Evolutionary conservation across 2,888 invertebrate species (phyloP).

Genomic region (Gibbula magus): DNA sequence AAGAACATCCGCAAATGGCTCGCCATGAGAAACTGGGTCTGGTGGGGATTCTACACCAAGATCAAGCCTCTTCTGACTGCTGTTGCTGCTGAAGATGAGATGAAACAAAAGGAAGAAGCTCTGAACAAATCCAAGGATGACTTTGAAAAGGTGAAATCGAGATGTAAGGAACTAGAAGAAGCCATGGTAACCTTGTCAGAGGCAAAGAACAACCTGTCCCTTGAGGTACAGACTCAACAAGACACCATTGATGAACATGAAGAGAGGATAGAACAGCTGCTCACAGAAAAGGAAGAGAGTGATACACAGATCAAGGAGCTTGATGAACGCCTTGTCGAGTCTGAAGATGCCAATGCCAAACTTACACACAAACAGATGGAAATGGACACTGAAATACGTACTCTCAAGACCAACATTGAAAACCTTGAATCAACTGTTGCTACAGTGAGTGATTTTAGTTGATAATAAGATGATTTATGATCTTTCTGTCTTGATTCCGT

Average conservation of each 20-base stretch:
- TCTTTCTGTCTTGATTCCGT: no score
- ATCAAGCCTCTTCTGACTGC: conserved; percentile 93
- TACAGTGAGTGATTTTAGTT: conserved; percentile 52
- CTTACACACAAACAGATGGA: conserved; percentile 97
- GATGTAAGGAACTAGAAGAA: conserved; percentile 96
- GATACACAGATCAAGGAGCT: conserved; percentile 96
- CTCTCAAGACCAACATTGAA: conserved; percentile 97
- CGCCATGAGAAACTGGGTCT: conserved; percentile 99
- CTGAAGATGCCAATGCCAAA: conserved; percentile 97
- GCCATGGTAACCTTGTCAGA: conserved; percentile 93
- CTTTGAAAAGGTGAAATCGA: conserved; percentile 94
- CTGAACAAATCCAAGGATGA: conserved; percentile 95
- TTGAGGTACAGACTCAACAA: conserved; percentile 90
- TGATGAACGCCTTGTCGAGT: conserved; percentile 96
- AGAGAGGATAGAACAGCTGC: conserved; percentile 94
- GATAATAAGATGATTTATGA: no score
- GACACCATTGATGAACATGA: conserved; percentile 92
- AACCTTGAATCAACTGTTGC: conserved; percentile 91
- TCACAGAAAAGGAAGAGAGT: conserved; percentile 96
- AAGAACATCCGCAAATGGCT: conserved; percentile 99
- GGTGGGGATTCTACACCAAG: conserved; percentile 97
- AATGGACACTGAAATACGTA: conserved; percentile 93
- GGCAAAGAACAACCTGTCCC: conserved; percentile 94
- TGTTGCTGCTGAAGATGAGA: conserved; percentile 98
- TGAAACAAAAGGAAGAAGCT: conserved; percentile 96